Evolutionary conservation across 2,888 invertebrate species (phyloP).

Genomic region (Troilus luridus): DNA sequence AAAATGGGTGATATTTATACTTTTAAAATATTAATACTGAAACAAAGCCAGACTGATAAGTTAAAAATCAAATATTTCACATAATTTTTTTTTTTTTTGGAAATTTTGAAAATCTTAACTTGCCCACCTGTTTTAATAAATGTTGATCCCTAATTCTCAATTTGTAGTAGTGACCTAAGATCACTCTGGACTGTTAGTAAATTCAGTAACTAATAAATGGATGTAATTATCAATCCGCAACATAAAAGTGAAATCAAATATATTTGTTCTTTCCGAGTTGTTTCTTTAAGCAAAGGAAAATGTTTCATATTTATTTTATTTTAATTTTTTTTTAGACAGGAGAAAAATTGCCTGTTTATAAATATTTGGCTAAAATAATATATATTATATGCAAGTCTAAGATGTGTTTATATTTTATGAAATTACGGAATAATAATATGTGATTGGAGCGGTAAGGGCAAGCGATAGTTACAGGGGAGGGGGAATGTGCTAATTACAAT

Average conservation of each 20-base stretch:
- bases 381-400: slow-evolving; percentile 41
- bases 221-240: neutral
- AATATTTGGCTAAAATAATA: slow-evolving; percentile 46
- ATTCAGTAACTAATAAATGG: neutral
- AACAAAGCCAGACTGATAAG: slow-evolving; percentile 1
- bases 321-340: slow-evolving; percentile 29
- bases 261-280: neutral
- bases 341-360: slow-evolving; percentile 48
- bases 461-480: slow-evolving; percentile 52
- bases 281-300: slow-evolving; percentile 2
- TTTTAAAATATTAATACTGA: slow-evolving; percentile 55
- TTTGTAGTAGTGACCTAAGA: neutral
- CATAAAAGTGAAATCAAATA: neutral
- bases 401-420: slow-evolving; percentile 49
- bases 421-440: slow-evolving; percentile 27
- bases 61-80: slow-evolving; percentile 30
- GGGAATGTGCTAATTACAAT: slow-evolving; percentile 62
- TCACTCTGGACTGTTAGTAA: slow-evolving; percentile 9
- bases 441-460: slow-evolving; percentile 46
- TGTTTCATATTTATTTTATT: neutral
- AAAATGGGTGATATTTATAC: slow-evolving; percentile 21
- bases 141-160: slow-evolving; percentile 26
- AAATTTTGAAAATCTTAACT: slow-evolving; percentile 27
- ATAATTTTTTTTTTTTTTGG: neutral
- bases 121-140: slow-evolving; percentile 18